Base-by-base conservation (phyloP, 2,888 invertebrate genomes). In the Drosophila hamatofila region DNA sequence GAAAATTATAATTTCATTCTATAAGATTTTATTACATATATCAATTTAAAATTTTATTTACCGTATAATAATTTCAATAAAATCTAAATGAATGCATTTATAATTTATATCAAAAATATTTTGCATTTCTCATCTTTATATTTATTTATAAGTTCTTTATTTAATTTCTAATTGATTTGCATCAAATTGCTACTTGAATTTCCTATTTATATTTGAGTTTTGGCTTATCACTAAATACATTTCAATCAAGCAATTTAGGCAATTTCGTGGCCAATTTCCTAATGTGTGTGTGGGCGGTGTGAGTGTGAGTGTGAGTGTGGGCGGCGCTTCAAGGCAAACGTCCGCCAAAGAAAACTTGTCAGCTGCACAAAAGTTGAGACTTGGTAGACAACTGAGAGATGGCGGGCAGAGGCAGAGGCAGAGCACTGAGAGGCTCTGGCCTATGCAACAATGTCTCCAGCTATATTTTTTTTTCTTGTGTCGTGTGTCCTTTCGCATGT, bases 391-490 rank as follows among this genome's bases (percentile, higher is more conserved):
- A 49, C 48, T 55, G 35, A 16, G 14, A 30, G 33, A 6, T 7
- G 49, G 14, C 8, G 25, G 7, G 44, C 25, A 51, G 49, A 44
- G 37, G 18, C 16, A 3, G 51, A 33, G 51, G 52, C 35, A 18
- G 23, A 27, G 46, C 12, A 30, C 27, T 41, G n/a, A n/a, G n/a
- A n/a, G n/a, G n/a, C n/a, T 48, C 23, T 23, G n/a, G 33, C 69
- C 68, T 64, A 57, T 69, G 82, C 87, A 84, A 87, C 82, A 87
- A 84, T 76, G 70, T 80, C 57, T 80, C 66, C 55, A 52, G 72
- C 37, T 51, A 48, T 70, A 49, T 25, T 39, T 21, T n/a, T 11
- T 35, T 35, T 12, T 12, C 33, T 37, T 51, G 46, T 51, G 54
- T 66, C 58, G 25, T 61, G 58, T 66, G 37, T 64, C 44, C 52